These are phyloP conservation scores for Pangasius macronema DNA, from an alignment of 2,797 vertebrate species.

Conservation along the genomic window DNA sequence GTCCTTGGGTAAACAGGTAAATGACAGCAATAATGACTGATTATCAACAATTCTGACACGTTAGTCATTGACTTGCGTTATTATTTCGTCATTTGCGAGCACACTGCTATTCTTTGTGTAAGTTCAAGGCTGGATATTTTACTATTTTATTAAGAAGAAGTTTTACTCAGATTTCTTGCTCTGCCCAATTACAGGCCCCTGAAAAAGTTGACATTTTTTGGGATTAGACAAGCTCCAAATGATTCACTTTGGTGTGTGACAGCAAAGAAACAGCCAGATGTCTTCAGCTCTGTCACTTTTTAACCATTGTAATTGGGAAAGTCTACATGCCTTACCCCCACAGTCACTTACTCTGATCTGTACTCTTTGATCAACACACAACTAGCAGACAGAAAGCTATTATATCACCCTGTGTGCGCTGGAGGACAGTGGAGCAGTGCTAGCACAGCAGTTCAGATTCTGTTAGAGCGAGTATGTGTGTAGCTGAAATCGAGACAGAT, in stretches of 20 bases:
- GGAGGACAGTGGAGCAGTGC: background rate
- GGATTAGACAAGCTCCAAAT: background rate
- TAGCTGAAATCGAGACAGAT: background rate
- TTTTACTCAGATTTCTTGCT: background rate
- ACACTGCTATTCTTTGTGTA: background rate
- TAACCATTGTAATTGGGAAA: background rate
- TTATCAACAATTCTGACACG: background rate
- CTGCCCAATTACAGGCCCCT: background rate
- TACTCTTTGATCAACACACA: background rate
- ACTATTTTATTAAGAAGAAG: no score
- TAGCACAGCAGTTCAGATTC: background rate
- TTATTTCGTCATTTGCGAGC: background rate
- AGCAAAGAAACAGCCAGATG: background rate
- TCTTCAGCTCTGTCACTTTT: background rate
- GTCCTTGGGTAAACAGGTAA: background rate
- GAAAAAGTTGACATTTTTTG: background rate
- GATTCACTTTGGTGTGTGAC: background rate
- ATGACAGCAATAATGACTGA: background rate
- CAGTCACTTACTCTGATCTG: background rate
- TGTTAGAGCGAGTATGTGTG: background rate
- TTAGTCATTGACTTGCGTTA: background rate
- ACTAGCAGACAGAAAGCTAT: background rate
- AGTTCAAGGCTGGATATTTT: background rate
- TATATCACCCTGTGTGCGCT: background rate
- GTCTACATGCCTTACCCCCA: background rate